Percentiles rank a stretch among this genome's conserved stretches.
Conservation (phyloP, 2,888 invertebrate genomes). For the Philaethria dido region DNA sequence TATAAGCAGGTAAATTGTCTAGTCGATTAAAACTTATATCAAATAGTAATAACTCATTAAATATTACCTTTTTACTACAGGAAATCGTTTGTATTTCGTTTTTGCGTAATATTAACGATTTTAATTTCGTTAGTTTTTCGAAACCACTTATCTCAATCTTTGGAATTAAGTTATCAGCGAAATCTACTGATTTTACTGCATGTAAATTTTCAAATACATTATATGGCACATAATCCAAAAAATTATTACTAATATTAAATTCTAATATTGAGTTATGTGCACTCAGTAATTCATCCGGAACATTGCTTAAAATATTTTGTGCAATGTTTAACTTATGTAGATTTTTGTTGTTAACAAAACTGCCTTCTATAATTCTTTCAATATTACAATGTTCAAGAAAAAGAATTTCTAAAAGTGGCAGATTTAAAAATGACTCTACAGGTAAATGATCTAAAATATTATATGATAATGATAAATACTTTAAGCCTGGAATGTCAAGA, state of each 20-base stretch:
- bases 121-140: conserved; percentile 67
- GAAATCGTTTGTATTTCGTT: conserved; percentile 73
- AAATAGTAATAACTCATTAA: conserved; percentile 64
- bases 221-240: conserved; percentile 90
- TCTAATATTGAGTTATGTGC: conserved; percentile 88
- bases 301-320: conserved; percentile 86
- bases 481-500: conserved; percentile 89
- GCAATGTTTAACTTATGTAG: conserved; percentile 89
- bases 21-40: conserved; percentile 74
- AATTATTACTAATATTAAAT: conserved; percentile 89
- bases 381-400: conserved; percentile 88
- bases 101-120: conserved; percentile 69
- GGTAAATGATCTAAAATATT: conserved; percentile 91
- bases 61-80: conserved; percentile 66
- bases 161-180: conserved; percentile 87
- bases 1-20: conserved; percentile 61
- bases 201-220: conserved; percentile 89
- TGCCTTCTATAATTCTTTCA: conserved; percentile 86
- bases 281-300: conserved; percentile 87
- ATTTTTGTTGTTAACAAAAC: conserved; percentile 90
- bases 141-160: conserved; percentile 87
- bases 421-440: conserved; percentile 87
- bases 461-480: conserved; percentile 88
- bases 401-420: conserved; percentile 90
- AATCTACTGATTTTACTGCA: conserved; percentile 87